A percentile compares a stretch with the other conserved stretches of the same genome.
Conservation (phyloP, 2,797 vertebrate species). For the Phylloscopus collybita region DNA sequence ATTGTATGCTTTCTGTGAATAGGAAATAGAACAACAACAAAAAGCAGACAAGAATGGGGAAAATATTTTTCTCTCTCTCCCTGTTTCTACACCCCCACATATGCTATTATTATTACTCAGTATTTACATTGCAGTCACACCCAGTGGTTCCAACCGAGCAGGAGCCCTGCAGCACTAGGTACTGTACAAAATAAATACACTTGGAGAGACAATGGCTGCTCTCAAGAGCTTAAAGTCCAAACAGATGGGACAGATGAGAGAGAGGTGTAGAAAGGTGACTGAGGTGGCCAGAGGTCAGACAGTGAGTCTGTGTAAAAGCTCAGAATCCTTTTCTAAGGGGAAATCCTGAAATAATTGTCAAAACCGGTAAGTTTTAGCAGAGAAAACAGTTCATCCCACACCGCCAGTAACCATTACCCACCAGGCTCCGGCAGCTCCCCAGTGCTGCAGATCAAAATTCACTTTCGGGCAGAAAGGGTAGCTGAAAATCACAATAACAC, state of each 20-base stretch:
- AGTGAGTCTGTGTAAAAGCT: neutral
- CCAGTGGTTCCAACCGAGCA: conserved; percentile 57
- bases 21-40: conserved; percentile 79
- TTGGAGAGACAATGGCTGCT: conserved; percentile 33
- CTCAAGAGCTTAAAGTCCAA: conserved; percentile 19
- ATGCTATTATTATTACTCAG: conserved; percentile 71
- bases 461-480: neutral
- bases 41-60: conserved; percentile 76
- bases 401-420: neutral
- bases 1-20: conserved; percentile 78
- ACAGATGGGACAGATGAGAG: conserved; percentile 27
- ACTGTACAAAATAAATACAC: conserved; percentile 50
- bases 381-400: neutral
- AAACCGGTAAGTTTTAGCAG: neutral
- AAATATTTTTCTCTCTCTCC: conserved; percentile 75
- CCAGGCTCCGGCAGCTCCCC: neutral
- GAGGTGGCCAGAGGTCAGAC: conserved; percentile 8
- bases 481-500: conserved; percentile 29
- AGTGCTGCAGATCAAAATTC: neutral
- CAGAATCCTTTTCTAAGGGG: neutral
- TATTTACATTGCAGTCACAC: conserved; percentile 71
- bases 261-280: conserved; percentile 12
- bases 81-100: conserved; percentile 70
- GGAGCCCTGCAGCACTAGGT: conserved; percentile 31
- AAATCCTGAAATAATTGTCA: neutral